Conservation (phyloP, 1,140 invertebrate species). For the Drosophila guanche region DNA sequence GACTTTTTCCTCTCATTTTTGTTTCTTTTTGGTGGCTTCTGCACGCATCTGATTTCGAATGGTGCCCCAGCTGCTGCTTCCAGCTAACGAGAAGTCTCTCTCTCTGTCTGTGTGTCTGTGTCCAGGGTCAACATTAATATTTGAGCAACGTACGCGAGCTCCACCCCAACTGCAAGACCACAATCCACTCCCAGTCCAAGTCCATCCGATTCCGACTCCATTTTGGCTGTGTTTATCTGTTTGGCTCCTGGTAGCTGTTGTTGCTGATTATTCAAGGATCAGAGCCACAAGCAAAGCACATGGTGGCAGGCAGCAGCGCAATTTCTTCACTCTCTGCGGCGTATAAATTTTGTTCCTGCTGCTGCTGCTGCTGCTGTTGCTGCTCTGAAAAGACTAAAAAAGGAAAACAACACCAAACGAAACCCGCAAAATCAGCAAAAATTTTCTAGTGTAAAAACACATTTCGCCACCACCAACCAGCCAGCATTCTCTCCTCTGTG, state of each 20-base stretch:
- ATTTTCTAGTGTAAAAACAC: slow-evolving; percentile 66
- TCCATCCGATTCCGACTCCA: slow-evolving; percentile 39
- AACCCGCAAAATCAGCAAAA: slow-evolving; percentile 74
- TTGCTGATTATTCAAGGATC: slow-evolving; percentile 82
- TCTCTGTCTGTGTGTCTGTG: slow-evolving; percentile 2
- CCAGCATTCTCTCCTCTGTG: no score
- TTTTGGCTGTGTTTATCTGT: slow-evolving; percentile 51
- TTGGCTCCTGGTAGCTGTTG: slow-evolving; percentile 39
- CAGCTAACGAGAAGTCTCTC: slow-evolving; percentile 62
- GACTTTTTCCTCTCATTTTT: slow-evolving; percentile 1
- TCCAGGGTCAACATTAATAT: slow-evolving; percentile 80
- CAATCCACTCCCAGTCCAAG: no score
- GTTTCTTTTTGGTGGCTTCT: not conserved
- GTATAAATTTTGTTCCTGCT: slow-evolving; percentile 69
- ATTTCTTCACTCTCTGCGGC: slow-evolving; percentile 45
- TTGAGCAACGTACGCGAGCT: slow-evolving; percentile 67
- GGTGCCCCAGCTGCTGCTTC: slow-evolving; percentile 4
- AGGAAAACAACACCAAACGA: slow-evolving; percentile 28
- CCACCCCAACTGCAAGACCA: no score
- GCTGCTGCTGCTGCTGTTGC: slow-evolving; percentile 23
- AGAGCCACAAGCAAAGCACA: slow-evolving; percentile 76
- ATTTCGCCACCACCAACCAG: slow-evolving; percentile 24
- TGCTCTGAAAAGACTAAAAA: no score
- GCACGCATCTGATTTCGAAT: slow-evolving; percentile 16
- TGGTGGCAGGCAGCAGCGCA: slow-evolving; percentile 57